phyloP scores from a whole-genome alignment of 2,113 vertebrate species.

The Pterocles orientalis region DNA sequence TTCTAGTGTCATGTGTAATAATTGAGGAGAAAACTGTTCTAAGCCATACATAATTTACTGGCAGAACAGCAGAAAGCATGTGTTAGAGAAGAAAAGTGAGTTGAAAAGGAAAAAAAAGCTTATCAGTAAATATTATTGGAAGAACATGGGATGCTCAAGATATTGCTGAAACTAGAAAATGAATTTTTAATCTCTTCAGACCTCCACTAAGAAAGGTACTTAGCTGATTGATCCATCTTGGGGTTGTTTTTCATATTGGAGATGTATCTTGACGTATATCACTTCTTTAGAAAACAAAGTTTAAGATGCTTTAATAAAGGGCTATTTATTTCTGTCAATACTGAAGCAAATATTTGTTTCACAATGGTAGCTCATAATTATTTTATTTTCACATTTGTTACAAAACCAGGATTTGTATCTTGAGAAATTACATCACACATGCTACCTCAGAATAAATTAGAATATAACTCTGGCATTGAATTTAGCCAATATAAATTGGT shows the following conservation, averaged over 20 bases:
- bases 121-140: not conserved
- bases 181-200: not conserved
- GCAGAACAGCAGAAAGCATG: not conserved
- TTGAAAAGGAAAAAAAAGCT: not conserved
- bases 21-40: not conserved
- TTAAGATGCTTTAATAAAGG: not conserved
- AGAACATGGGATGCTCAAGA: not conserved
- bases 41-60: not conserved
- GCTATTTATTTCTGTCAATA: not conserved
- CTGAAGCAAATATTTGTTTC: not conserved
- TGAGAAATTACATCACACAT: not conserved
- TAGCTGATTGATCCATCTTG: not conserved
- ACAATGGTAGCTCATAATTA: not conserved
- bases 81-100: not conserved
- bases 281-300: not conserved
- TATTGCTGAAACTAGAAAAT: not conserved
- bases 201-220: not conserved
- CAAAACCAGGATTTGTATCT: not conserved
- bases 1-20: not conserved
- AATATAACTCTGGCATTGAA: not conserved
- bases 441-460: not conserved
- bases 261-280: not conserved
- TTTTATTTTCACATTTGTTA: not conserved
- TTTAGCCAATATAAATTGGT: not conserved
- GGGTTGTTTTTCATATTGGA: not conserved